Evolutionary conservation across 2,888 invertebrate species (phyloP), one percentile per base, ranked within the genome.

Genomic region (Tenodera sinensis): DNA sequence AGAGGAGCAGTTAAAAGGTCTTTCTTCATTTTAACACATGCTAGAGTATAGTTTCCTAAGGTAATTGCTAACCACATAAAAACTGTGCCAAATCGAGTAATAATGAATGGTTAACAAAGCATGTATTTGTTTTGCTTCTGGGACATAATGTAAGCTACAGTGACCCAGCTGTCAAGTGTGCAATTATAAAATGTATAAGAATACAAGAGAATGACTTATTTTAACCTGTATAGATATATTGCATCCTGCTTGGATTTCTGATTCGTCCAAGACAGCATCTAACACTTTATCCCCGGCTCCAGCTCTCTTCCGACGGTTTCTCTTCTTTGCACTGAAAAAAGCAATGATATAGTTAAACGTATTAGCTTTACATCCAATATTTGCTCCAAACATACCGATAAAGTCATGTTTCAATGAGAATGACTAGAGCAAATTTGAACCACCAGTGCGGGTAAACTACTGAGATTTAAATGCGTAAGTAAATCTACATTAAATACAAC

Each of bases 171-270:
- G 42, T 42, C 12, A 42, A 42, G 3, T 9, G 3, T 12, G 2
- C 1, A 6, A 12, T 42, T 12, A 42, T 42, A 42, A 42, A 12
- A 27, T 34, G 28, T 85, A 15, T 12, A 34, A 6, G 12, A 42
- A 42, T 6, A 12, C 42, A 42, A 42, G 42, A 42, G 42, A 42
- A 47, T 71, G 14, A 71, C 34, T 54, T 42, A 15, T 28, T 86
- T 83, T 89, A 86, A 91, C 92, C 91, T 92, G 96, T 91, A 96
- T 93, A n/a, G 96, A 96, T 92, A 96, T 95, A 91, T 96, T 96
- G 91, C 93, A 93, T 15, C 94, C 92, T 28, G 93, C 93, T 34
- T 87, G 87, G 83, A 87, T 87, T 81, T 90, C 91, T 42, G 90
- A 90, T 89, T 92, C 92, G 88, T 92, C 91, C 82, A 91, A 90